phyloP scores from a whole-genome alignment of 2,888 invertebrate species.

The Spilarctia lutea region DNA sequence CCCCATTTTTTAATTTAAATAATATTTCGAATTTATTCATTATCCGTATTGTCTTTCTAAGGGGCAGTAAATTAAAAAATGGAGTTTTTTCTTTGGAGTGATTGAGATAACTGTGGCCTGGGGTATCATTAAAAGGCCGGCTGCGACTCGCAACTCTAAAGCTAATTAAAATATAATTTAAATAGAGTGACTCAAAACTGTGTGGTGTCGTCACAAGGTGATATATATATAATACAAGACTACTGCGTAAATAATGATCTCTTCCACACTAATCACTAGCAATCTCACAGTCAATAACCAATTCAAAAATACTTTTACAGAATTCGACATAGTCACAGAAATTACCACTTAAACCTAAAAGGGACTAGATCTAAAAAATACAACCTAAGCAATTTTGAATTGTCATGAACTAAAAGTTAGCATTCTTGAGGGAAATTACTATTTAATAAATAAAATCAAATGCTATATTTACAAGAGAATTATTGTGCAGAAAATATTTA shows the following conservation, averaged over 20 bases:
- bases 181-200: slow-evolving; percentile 28
- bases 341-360: slow-evolving; percentile 71
- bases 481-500: slow-evolving; percentile 49
- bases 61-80: slow-evolving; percentile 47
- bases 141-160: slow-evolving; percentile 22
- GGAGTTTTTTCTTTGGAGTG: slow-evolving; percentile 48
- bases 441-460: slow-evolving; percentile 62
- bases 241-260: background rate
- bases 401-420: slow-evolving; percentile 74
- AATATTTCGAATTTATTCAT: slow-evolving; percentile 12
- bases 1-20: slow-evolving; percentile 47
- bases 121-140: slow-evolving; percentile 28
- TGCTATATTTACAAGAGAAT: slow-evolving; percentile 62
- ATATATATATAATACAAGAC: slow-evolving; percentile 4
- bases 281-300: slow-evolving; percentile 29
- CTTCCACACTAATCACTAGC: slow-evolving; percentile 2
- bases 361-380: slow-evolving; percentile 83
- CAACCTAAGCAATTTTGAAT: slow-evolving; percentile 74
- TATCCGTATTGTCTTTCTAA: slow-evolving; percentile 35
- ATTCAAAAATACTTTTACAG: slow-evolving; percentile 52
- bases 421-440: slow-evolving; percentile 48
- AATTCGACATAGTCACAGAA: slow-evolving; percentile 57
- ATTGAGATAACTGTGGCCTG: slow-evolving; percentile 40
- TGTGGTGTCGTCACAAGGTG: slow-evolving; percentile 18
- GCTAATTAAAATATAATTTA: slow-evolving; percentile 6